Conservation (phyloP, 2,797 vertebrate genomes). For the Sebastes ruberrimus region DNA sequence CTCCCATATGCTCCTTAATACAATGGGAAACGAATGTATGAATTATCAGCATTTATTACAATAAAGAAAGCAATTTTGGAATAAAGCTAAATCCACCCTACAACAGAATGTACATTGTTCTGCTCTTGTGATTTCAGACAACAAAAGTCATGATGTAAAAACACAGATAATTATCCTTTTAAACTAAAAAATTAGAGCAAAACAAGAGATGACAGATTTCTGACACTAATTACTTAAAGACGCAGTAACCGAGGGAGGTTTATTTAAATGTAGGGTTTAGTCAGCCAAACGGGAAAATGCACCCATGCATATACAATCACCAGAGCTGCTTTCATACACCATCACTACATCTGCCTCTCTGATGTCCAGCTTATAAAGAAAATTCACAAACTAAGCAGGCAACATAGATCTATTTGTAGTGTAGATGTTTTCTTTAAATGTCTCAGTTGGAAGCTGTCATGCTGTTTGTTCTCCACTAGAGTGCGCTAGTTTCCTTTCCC, state of each 20-base stretch:
- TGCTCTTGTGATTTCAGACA: not conserved
- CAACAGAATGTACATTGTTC: not conserved
- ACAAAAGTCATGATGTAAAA: not conserved
- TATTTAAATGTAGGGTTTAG: not conserved
- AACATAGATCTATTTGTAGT: not conserved
- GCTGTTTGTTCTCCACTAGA: slow-evolving; percentile 44
- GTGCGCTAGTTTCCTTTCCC: slow-evolving; percentile 30
- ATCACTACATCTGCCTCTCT: not conserved
- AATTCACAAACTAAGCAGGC: not conserved
- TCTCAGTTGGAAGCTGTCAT: slow-evolving; percentile 13
- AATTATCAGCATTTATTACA: not conserved
- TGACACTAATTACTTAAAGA: not conserved
- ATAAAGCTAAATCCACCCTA: not conserved
- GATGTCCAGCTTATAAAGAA: not conserved
- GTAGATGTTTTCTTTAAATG: not conserved
- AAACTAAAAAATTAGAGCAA: not conserved
- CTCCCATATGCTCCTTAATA: not conserved
- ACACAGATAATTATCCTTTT: not conserved
- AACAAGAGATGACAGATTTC: not conserved
- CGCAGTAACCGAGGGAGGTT: not conserved
- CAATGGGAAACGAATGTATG: not conserved
- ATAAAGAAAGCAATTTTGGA: not conserved
- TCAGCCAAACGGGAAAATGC: not conserved
- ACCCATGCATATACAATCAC: not conserved
- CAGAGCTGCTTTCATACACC: not conserved